phyloP scores from a whole-genome alignment of 2,113 vertebrate species.

The Galbula dea region DNA sequence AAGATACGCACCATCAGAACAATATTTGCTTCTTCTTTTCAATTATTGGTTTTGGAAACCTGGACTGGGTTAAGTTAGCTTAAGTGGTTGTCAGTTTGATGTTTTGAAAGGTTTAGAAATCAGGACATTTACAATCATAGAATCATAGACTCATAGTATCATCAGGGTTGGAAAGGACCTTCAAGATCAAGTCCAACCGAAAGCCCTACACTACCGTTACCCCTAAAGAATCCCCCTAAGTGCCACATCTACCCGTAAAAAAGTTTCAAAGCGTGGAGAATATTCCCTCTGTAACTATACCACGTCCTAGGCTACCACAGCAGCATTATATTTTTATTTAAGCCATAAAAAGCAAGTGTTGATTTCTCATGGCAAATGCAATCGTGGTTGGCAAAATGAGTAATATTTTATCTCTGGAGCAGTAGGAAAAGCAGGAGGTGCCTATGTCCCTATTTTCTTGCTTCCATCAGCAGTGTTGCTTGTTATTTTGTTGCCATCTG shows the following conservation, averaged over 20 bases:
- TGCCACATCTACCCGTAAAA: no score
- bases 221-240: no score
- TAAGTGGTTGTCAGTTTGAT: not conserved
- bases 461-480: slow-evolving; percentile 22
- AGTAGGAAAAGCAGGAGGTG: slow-evolving; percentile 41
- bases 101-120: no score
- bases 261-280: not conserved
- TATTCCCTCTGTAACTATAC: not conserved
- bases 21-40: not conserved
- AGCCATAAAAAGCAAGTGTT: not conserved
- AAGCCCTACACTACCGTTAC: no score
- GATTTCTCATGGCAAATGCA: not conserved
- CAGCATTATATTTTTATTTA: not conserved
- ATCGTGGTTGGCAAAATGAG: not conserved
- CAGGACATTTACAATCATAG: no score
- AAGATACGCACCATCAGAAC: not conserved
- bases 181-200: no score
- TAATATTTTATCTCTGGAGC: slow-evolving; percentile 38
- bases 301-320: not conserved
- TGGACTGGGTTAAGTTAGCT: not conserved
- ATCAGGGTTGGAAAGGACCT: no score
- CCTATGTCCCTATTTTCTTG: slow-evolving; percentile 44
- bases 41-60: not conserved
- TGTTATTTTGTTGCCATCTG: slow-evolving; percentile 51
- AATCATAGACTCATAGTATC: no score